A percentile compares a stretch with the other conserved stretches of the same genome.
These are phyloP conservation scores for Azemiops feae DNA, from an alignment of 2,113 vertebrate genomes.

Conservation along the genomic window DNA sequence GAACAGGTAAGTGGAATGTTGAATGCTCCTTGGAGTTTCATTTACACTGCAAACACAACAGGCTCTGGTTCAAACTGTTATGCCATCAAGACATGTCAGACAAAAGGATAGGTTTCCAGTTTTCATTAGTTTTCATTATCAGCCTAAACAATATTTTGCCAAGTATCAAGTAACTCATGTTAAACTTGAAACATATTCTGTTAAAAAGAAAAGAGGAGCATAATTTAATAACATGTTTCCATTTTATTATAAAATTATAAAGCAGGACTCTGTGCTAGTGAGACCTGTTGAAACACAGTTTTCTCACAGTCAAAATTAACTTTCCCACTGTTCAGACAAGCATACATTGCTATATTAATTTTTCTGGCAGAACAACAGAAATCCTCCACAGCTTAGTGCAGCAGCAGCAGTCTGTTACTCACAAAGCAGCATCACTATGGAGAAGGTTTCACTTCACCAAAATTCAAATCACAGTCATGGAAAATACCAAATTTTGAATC, in stretches of 20 bases:
- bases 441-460: background rate
- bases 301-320: background rate
- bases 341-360: background rate
- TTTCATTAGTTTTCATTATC: background rate
- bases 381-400: background rate
- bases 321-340: background rate
- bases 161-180: background rate
- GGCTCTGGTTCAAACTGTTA: background rate
- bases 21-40: background rate
- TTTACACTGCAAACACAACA: background rate
- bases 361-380: background rate
- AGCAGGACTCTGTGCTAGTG: conserved; percentile 69
- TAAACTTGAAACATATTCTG: background rate
- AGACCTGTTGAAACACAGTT: conserved; percentile 37
- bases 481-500: background rate
- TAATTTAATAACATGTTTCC: conserved; percentile 51
- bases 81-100: background rate
- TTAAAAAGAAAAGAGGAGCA: background rate
- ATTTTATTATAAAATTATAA: conserved; percentile 83
- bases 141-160: background rate
- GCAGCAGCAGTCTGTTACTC: background rate
- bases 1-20: background rate
- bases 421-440: background rate
- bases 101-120: background rate
- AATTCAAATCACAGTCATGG: background rate